Evolutionary conservation across 1,140 invertebrate genomes (phyloP), one percentile per base, ranked within the genome.

Genomic region (Heliothis subflexa): DNA sequence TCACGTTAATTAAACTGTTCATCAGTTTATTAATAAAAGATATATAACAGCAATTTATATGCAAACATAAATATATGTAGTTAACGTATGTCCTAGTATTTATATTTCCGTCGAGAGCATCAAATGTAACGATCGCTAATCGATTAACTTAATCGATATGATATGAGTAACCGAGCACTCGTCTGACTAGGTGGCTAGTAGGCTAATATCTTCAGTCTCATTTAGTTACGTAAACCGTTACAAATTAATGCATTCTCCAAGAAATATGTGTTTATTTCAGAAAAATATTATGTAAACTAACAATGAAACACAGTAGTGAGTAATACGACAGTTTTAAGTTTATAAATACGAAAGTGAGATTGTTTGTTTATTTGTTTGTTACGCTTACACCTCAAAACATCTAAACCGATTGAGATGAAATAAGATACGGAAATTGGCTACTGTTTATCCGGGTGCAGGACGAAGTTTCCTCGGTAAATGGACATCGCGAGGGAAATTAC

Each of bases 81-180:
- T n/a, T 57, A 28, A 13, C 12, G n/a, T 47, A 47, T 47, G 2
- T 33, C 33, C 33, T 33, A 33, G 33, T 47, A 28, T 62, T 62
- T 10, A n/a, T 33, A 14, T 62, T 62, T 62, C 2, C 62, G 40
- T 5, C 21, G 45, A 40, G 40, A 47, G 62, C 62, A 47, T 66
- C 62, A 16, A 21, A 49, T 66, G 45, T 13, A 12, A 9, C 18
- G 13, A 21, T 3, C 64, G 18, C 11, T 68, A 68, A 68, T 68
- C 64, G 9, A 68, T 68, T 52, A 68, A 5, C 21, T 50, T 66
- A 68, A 68, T 52, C 47, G 64, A 25, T 50, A 50, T 45, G 49
- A 9, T 21, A 61, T 66, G 47, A 49, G 25, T 25, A 45, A 50
- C 33, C 45, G 45, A 25, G 25, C 18, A 50, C 21, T 49, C 18